Conservation (phyloP, 92 coral and sea anemone species). For the Phenganax subtilis region DNA sequence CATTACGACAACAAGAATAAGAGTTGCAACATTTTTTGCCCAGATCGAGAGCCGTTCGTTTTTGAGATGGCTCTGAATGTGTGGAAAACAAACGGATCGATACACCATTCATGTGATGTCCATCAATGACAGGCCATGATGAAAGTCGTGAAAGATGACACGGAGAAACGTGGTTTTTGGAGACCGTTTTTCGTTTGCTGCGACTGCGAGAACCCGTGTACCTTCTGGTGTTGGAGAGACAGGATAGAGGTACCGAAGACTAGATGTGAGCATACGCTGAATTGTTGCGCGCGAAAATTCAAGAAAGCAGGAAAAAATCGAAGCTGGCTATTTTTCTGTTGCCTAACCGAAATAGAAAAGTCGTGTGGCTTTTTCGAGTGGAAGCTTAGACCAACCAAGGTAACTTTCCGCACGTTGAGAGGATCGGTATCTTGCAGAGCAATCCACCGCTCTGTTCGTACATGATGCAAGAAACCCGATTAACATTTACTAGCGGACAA, state of each 20-base stretch:
- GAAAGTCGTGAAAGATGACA: slow-evolving; percentile 17
- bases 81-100: neutral
- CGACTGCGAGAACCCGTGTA: neutral
- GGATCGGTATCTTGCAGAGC: no score
- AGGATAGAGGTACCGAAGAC: no score
- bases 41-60: neutral
- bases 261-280: no score
- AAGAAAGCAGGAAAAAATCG: neutral
- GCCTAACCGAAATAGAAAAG: no score
- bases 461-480: no score
- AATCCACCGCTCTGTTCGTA: no score
- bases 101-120: neutral
- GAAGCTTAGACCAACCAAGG: no score
- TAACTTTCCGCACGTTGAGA: no score
- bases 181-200: slow-evolving; percentile 6
- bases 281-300: neutral
- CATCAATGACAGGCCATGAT: neutral
- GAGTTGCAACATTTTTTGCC: neutral
- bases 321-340: no score
- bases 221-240: no score
- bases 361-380: no score
- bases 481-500: no score
- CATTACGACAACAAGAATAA: neutral
- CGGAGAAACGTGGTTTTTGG: neutral
- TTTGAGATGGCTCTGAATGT: slow-evolving; percentile 1